Evolutionary conservation across 2,888 invertebrate genomes (phyloP).

Genomic region (Polymixis lichenea): DNA sequence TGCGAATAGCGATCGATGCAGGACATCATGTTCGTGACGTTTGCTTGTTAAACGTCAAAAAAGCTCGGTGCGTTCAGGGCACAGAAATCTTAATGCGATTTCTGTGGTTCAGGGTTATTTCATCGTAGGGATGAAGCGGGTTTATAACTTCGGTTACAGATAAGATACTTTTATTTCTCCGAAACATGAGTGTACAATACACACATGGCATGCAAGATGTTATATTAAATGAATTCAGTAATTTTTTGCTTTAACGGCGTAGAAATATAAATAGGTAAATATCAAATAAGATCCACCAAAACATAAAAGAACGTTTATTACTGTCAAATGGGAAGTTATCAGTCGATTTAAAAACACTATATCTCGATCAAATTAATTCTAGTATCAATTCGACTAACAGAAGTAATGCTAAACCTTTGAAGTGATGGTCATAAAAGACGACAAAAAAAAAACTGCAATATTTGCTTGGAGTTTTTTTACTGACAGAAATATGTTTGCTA

Average conservation of each 20-base stretch:
- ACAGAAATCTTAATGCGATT: too few species aligned
- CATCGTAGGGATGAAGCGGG: too few species aligned
- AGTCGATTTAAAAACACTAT: neutral
- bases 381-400: neutral
- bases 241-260: too few species aligned
- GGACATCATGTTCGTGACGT: conserved; percentile 3
- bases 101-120: too few species aligned
- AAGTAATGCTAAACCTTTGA: neutral
- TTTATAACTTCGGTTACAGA: too few species aligned
- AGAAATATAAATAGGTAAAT: too few species aligned
- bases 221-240: too few species aligned
- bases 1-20: conserved; percentile 6
- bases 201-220: too few species aligned
- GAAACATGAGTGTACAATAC: too few species aligned
- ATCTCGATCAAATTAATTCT: neutral
- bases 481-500: neutral
- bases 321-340: neutral
- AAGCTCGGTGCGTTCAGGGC: too few species aligned
- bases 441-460: neutral
- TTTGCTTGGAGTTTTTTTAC: neutral
- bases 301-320: neutral
- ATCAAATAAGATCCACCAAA: too few species aligned
- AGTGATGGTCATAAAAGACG: neutral
- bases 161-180: too few species aligned
- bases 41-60: neutral